These are phyloP conservation scores for Eonycteris spelaea DNA, from an alignment of 2,113 vertebrate genomes.

Conservation along the genomic window DNA sequence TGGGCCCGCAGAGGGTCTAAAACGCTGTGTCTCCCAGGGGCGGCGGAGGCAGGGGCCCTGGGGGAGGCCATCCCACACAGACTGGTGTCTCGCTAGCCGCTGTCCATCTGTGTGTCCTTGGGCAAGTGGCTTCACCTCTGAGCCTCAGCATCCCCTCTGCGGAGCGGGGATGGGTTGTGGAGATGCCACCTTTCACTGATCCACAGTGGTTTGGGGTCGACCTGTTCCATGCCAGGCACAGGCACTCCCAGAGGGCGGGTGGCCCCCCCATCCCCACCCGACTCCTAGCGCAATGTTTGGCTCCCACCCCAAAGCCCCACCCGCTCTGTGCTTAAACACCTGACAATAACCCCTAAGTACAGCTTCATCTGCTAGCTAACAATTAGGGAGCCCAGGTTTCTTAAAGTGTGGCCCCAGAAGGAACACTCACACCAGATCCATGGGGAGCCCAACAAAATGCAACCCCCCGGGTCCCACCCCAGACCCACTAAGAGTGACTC, in stretches of 20 bases:
- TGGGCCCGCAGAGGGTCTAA: background rate
- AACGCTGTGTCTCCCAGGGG: background rate
- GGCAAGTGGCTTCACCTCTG: background rate
- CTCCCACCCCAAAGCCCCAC: background rate
- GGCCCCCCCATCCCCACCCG: fast-evolving
- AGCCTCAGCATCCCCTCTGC: background rate
- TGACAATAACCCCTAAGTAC: background rate
- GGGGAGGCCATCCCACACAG: background rate
- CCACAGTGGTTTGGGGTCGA: background rate
- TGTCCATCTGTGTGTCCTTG: background rate
- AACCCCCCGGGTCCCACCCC: fast-evolving
- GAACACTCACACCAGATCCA: background rate
- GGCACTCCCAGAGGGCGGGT: background rate
- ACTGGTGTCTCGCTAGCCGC: background rate
- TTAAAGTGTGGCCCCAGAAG: background rate
- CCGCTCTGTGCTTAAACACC: background rate
- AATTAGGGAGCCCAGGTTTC: fast-evolving
- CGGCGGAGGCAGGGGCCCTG: too few relatives aligned
- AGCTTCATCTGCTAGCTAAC: fast-evolving
- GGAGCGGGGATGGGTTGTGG: fast-evolving
- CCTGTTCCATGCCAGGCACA: fast-evolving
- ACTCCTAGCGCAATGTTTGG: background rate
- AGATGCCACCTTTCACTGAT: fast-evolving
- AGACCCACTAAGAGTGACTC: background rate
- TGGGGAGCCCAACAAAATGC: background rate